Conservation (phyloP, 2,113 vertebrate species). For the Psittacus erithacus region DNA sequence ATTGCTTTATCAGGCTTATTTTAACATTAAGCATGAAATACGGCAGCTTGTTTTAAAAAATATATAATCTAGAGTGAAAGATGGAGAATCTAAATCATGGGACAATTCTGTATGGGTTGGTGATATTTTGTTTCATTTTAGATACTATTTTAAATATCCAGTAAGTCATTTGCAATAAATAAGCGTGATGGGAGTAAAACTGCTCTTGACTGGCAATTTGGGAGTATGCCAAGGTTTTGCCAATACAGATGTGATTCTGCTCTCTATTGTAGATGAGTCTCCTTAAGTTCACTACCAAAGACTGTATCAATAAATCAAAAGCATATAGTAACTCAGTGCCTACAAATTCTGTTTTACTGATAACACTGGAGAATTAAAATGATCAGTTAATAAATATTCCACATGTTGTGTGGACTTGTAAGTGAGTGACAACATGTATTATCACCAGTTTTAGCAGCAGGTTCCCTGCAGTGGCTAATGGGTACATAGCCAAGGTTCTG, state of each 20-base stretch:
- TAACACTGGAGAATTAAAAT: constrained; percentile 48
- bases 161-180: neutral
- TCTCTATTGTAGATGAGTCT: neutral
- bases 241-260: neutral
- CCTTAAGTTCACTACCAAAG: neutral
- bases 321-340: neutral
- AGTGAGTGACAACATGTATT: constrained; percentile 6
- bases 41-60: neutral
- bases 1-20: neutral
- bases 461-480: neutral
- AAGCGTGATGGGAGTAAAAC: neutral
- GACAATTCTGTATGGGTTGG: neutral
- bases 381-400: neutral
- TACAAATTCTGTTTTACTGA: neutral
- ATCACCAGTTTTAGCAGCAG: constrained; percentile 30
- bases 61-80: neutral
- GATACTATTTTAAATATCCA: neutral
- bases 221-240: neutral
- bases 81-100: neutral
- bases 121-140: neutral
- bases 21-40: neutral
- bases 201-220: neutral
- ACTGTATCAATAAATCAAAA: constrained; percentile 11
- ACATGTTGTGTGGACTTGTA: constrained; percentile 8
- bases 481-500: neutral